Percentiles rank a stretch among this genome's conserved stretches.
phyloP scores from a whole-genome alignment of 2,888 invertebrate species.

The Pachliopta kotzebuea region DNA sequence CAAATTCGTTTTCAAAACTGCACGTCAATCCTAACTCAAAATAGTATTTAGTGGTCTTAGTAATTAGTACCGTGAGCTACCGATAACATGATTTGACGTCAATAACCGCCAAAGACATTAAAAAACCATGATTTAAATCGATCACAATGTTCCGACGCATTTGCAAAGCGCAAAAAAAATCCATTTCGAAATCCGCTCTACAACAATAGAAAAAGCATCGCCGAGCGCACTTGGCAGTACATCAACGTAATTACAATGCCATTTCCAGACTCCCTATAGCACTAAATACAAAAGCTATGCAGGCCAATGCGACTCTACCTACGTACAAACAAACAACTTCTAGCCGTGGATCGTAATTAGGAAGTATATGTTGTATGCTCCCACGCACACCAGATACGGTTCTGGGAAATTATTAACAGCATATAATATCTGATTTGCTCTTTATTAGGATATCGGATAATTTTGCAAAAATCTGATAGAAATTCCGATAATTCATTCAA shows the following conservation, averaged over 20 bases:
- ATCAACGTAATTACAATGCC: conserved; percentile 30
- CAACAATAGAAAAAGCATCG: conserved; percentile 20
- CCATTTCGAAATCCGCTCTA: conserved; percentile 18
- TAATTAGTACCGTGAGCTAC: not conserved
- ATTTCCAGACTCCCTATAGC: conserved; percentile 36
- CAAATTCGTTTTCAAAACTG: not conserved
- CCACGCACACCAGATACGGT: conserved; percentile 58
- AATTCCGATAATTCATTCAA: too few species aligned
- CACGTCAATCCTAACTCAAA: not conserved
- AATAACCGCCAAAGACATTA: not conserved
- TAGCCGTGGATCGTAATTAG: conserved; percentile 60
- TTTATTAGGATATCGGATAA: conserved; percentile 24
- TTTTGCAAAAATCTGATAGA: conserved; percentile 4
- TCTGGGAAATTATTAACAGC: conserved; percentile 64
- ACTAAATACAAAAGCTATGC: conserved; percentile 44
- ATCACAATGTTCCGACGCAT: conserved; percentile 6
- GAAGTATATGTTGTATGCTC: conserved; percentile 52
- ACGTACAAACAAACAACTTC: conserved; percentile 46
- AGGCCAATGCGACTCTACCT: conserved; percentile 65
- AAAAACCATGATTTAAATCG: not conserved
- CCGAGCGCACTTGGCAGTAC: conserved; percentile 20
- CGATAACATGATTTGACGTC: not conserved
- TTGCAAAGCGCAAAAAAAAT: conserved; percentile 18
- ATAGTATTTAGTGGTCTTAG: not conserved
- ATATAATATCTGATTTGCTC: conserved; percentile 38